Conservation (phyloP, 2,113 vertebrate genomes). For the Galemys pyrenaicus region DNA sequence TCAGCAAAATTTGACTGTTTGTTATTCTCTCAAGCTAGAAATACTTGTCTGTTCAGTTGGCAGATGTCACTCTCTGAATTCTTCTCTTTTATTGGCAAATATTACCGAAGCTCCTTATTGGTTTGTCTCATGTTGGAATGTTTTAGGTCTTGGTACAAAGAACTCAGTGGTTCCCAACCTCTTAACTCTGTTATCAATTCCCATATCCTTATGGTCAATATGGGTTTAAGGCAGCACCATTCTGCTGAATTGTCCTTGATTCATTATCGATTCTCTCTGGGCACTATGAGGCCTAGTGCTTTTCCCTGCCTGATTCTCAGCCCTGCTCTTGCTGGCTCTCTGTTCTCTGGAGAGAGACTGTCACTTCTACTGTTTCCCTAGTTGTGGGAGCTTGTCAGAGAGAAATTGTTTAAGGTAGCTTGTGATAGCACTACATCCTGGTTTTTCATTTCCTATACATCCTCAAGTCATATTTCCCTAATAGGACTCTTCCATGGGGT, state of each 20-base stretch:
- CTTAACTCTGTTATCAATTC: too few species aligned
- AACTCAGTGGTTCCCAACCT: background rate
- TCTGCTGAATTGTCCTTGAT: background rate
- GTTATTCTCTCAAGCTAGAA: background rate
- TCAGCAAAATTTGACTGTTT: background rate
- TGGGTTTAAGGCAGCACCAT: background rate
- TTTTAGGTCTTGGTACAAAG: background rate
- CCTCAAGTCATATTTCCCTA: too few species aligned
- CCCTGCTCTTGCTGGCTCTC: background rate
- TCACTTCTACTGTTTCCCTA: too few species aligned
- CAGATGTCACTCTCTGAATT: background rate
- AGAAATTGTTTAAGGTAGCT: background rate
- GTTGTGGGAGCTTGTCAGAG: background rate
- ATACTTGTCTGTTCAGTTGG: background rate
- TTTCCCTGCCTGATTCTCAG: background rate
- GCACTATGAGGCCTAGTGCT: background rate
- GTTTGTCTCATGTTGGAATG: background rate
- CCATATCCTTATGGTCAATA: background rate
- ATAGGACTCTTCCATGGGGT: background rate
- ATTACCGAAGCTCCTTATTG: background rate
- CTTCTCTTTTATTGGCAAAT: background rate
- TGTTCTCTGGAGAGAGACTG: background rate
- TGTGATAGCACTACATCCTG: background rate
- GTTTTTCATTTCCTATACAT: background rate
- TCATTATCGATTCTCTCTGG: background rate